A percentile compares a stretch with the other conserved stretches of the same genome.
Conservation (phyloP, 2,888 invertebrate species). For the Ennomos fuscantarius region DNA sequence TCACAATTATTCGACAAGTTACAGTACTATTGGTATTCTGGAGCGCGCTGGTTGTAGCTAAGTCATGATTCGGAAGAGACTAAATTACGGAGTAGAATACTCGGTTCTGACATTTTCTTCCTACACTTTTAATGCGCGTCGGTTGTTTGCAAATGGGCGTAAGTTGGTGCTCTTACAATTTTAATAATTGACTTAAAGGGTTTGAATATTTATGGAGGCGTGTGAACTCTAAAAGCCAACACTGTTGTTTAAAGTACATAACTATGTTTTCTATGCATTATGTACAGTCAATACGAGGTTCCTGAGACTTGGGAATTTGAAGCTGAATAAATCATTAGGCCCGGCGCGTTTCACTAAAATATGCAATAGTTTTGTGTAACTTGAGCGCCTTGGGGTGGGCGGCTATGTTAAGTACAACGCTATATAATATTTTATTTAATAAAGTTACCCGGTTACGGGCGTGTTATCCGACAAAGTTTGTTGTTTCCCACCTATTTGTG, state of each 20-base stretch:
- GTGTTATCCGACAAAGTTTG: constrained; percentile 67
- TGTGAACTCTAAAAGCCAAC: constrained; percentile 30
- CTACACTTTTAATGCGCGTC: no score
- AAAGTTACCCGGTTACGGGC: constrained; percentile 65
- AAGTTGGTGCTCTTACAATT: constrained; percentile 28
- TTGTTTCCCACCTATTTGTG: constrained; percentile 65
- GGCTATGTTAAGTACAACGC: constrained; percentile 65
- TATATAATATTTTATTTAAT: constrained; percentile 80
- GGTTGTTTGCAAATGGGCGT: constrained; percentile 19
- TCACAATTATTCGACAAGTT: constrained; percentile 32
- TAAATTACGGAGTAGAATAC: constrained; percentile 2
- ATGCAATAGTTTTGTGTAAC: constrained; percentile 82
- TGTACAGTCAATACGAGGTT: constrained; percentile 72
- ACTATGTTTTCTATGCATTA: constrained; percentile 67
- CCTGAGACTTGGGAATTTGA: constrained; percentile 74
- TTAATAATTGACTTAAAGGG: constrained; percentile 33
- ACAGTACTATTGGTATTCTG: constrained; percentile 14
- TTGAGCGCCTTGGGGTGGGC: constrained; percentile 72
- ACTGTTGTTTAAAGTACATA: constrained; percentile 42
- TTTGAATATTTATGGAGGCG: constrained; percentile 31
- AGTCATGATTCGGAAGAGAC: constrained; percentile 8
- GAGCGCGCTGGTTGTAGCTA: constrained; percentile 14
- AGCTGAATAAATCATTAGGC: constrained; percentile 78
- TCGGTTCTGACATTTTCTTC: not conserved
- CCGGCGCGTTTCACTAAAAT: constrained; percentile 77